Evolutionary conservation across 2,888 invertebrate species (phyloP), one percentile per base, ranked within the genome.

Genomic region (Elmis aenea): DNA sequence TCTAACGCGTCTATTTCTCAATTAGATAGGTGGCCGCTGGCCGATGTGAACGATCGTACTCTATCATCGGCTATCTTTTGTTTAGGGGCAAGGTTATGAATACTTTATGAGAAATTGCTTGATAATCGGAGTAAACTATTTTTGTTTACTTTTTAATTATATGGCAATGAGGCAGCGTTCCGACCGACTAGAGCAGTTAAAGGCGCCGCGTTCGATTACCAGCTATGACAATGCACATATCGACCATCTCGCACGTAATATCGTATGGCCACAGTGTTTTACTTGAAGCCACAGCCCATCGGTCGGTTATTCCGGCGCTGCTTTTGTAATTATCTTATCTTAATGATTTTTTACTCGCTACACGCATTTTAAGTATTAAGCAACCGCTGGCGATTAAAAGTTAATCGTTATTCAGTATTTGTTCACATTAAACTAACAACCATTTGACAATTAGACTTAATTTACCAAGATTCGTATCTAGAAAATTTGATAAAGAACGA

Each of bases 81-180:
- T n/a, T n/a, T n/a, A n/a, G n/a, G n/a, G n/a, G n/a, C n/a, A n/a
- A n/a, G n/a, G n/a, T n/a, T n/a, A n/a, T n/a, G n/a, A n/a, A n/a
- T n/a, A 18, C 18, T 29, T 40, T 34, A 46, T 43, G 38, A 38
- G 29, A 43, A 41, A 46, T 48, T 35, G 35, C 26, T 29, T 26
- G 42, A 29, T 38, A 39, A 43, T 36, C 38, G 30, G 44, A 39
- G 41, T 38, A 34, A 41, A 38, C 43, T 45, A 46, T 46, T 44
- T 50, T 48, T 48, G 43, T 55, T 55, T 52, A 51, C 46, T 52
- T 54, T 52, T 54, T 55, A 53, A 55, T 54, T 54, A 53, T 42
- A 38, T 42, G 37, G 43, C 46, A 44, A 50, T 47, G 50, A 47
- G 51, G 47, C 46, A 45, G 50, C 52, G 51, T 50, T 51, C 41